A percentile compares a stretch with the other conserved stretches of the same genome.
These are phyloP conservation scores for Noctua comes DNA, from an alignment of 2,888 invertebrate genomes.

Conservation along the genomic window DNA sequence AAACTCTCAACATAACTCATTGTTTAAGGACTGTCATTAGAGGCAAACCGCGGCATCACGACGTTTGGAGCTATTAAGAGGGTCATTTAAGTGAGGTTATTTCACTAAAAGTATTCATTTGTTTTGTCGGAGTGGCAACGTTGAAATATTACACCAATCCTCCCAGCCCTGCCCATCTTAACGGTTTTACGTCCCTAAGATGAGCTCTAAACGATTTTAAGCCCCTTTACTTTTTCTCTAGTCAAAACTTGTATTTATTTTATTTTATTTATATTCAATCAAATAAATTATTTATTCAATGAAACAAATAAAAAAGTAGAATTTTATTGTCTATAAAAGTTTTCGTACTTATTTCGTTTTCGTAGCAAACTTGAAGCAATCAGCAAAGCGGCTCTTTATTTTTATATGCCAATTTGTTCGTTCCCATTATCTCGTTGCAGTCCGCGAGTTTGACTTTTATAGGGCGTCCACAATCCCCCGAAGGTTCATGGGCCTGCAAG, in stretches of 20 bases:
- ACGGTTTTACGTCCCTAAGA: conserved; percentile 19
- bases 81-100: conserved; percentile 71
- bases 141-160: conserved; percentile 70
- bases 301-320: conserved; percentile 16
- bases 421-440: conserved; percentile 46
- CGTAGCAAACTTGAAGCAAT: conserved; percentile 38
- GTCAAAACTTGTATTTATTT: not conserved
- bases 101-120: conserved; percentile 69
- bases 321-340: conserved; percentile 11
- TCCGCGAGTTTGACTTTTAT: conserved; percentile 52
- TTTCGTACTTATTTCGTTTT: conserved; percentile 24
- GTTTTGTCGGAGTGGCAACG: conserved; percentile 53
- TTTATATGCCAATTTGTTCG: conserved; percentile 55
- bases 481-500: conserved; percentile 28
- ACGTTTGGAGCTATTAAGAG: conserved; percentile 71
- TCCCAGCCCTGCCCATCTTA: conserved; percentile 31
- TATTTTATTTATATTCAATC: not conserved
- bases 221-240: not conserved
- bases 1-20: conserved; percentile 75
- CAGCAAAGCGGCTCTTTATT: conserved; percentile 44
- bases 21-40: conserved; percentile 74
- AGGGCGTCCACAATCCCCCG: conserved; percentile 11
- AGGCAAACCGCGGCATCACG: conserved; percentile 64
- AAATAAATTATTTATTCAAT: conserved; percentile 20
- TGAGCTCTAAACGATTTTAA: conserved; percentile 1